Evolutionary conservation across 2,113 vertebrate species (phyloP).

Genomic region (Falco punctatus): DNA sequence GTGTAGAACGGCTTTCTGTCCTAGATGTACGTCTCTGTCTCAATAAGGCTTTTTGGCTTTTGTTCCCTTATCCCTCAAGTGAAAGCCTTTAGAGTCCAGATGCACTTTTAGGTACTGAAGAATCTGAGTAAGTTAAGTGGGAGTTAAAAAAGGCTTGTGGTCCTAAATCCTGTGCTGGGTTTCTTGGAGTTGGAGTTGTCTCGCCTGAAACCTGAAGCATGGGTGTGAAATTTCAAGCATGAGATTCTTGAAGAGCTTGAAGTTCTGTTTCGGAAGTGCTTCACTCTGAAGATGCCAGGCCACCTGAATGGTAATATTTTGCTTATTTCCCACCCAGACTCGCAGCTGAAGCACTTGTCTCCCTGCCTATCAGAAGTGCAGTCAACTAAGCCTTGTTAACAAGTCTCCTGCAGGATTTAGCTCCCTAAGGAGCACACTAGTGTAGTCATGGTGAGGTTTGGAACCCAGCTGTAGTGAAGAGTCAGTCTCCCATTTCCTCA

Average conservation of each 20-base stretch:
- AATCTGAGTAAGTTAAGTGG: neutral
- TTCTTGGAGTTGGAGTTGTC: neutral
- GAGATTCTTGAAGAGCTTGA: neutral
- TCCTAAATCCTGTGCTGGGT: neutral
- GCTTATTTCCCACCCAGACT: neutral
- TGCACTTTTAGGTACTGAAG: neutral
- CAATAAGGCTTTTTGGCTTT: neutral
- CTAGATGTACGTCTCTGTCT: neutral
- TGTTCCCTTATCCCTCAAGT: neutral
- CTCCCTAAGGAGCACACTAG: neutral
- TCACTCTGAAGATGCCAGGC: neutral
- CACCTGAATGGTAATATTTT: neutral
- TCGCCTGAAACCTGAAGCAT: neutral
- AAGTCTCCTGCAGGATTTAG: neutral
- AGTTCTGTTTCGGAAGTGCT: neutral
- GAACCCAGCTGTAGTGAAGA: neutral
- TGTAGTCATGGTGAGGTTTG: neutral
- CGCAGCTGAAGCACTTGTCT: neutral
- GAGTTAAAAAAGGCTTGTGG: neutral
- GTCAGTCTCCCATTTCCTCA: neutral
- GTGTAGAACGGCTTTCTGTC: neutral
- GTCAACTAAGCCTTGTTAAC: neutral
- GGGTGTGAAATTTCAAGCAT: neutral
- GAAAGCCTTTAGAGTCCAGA: neutral
- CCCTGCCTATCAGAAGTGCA: neutral